Evolutionary conservation across 2,113 vertebrate genomes (phyloP), one percentile per base, ranked within the genome.

Genomic region (Phaethornis superciliosus): DNA sequence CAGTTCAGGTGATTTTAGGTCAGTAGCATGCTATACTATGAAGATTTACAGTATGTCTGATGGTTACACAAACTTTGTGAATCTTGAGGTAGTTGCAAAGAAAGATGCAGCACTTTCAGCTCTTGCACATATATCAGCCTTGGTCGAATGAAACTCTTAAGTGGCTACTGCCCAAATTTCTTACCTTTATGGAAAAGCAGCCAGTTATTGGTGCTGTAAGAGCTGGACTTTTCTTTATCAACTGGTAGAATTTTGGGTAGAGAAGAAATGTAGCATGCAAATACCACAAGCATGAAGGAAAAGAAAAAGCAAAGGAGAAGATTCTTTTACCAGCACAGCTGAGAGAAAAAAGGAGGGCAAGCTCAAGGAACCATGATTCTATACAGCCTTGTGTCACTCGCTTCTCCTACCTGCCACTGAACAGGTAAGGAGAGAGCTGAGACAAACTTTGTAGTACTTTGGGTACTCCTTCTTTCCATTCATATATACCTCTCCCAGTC

Each of bases 231-330:
- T 63, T 33, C 28, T 67, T 44, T n/a, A 79, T n/a, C 10, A 71
- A 58, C 15, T 33, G 32, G 5, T 37, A 18, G 24, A 88, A 17
- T 86, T 78, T 12, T n/a, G n/a, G 11, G 49, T 15, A 40, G 4
- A 52, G 15, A 33, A 84, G 11, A 47, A 69, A 62, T 30, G 26
- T 9, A 80, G 3, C 2, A n/a, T 40, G 14, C 16, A 84, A 21
- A 32, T 30, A 35, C 3, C 1, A 3, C 3, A 37, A 58, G 7
- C 1, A 2, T 10, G 26, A 26, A 71, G 12, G 19, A 32, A 52
- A 28, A 65, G 13, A 21, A 44, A 62, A 64, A 32, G 16, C 4
- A 22, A n/a, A 77, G 54, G 28, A 44, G 10, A 63, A 37, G 15
- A 62, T 21, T 51, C 11, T 37, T 20, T 64, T 30, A 51, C 23